These are phyloP conservation scores for Corythoichthys intestinalis DNA, from an alignment of 2,113 vertebrate species.

Conservation along the genomic window DNA sequence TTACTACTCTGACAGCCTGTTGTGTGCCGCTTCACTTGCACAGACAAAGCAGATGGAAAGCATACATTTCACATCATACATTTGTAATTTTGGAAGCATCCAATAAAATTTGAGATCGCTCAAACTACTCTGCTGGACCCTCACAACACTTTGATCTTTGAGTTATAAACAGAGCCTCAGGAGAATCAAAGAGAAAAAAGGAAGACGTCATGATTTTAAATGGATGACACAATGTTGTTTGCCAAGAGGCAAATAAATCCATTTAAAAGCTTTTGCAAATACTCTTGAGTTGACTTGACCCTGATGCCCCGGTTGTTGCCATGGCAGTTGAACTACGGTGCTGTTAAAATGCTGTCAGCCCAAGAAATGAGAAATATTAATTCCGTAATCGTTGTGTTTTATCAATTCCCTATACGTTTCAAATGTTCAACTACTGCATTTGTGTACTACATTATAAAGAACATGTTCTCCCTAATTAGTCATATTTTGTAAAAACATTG, in stretches of 20 bases:
- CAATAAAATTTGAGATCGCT: constrained; percentile 5
- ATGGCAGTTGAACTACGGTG: background rate
- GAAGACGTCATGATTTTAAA: constrained; percentile 24
- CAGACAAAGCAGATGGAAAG: constrained; percentile 40
- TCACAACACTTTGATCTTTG: constrained; percentile 16
- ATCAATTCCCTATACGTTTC: background rate
- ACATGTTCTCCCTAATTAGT: background rate
- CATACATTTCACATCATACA: constrained; percentile 13
- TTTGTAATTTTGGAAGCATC: constrained; percentile 20
- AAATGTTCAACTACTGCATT: background rate
- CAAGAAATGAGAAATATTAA: background rate
- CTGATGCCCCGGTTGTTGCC: constrained; percentile 1
- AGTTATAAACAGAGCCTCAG: constrained; percentile 30
- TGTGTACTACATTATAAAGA: background rate
- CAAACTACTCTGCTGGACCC: constrained; percentile 36
- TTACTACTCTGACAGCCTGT: constrained; percentile 49
- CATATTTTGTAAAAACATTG: background rate
- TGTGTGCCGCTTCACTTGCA: constrained; percentile 27
- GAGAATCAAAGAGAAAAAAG: constrained; percentile 18
- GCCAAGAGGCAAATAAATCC: constrained; percentile 21
- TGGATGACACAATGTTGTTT: constrained; percentile 11
- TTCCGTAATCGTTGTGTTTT: background rate
- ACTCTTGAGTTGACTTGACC: background rate
- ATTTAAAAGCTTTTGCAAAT: constrained; percentile 4
- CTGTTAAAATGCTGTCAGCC: background rate